Conservation (phyloP, 30 jellyfish, hydroid and myxozoan species). For the Chrysaora quinquecirrha region DNA sequence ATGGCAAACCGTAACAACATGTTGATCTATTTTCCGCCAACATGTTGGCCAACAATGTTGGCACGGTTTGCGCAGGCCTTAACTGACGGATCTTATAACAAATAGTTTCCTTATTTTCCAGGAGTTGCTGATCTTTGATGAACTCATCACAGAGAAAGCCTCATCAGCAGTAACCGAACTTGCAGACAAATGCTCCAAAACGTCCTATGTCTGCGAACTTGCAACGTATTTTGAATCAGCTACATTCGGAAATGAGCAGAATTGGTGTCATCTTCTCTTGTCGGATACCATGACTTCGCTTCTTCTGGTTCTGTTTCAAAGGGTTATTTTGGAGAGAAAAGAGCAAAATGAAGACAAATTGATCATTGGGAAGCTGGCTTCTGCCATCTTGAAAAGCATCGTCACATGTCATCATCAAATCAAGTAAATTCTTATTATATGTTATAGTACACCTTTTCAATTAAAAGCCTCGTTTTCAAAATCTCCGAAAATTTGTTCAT, state of each 20-base stretch:
- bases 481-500: too few relatives aligned
- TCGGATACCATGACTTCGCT: background rate
- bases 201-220: background rate
- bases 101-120: too few relatives aligned
- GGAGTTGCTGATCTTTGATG: background rate
- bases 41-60: too few relatives aligned
- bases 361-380: background rate
- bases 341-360: background rate
- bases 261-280: background rate
- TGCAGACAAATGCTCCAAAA: background rate
- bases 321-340: background rate
- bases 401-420: background rate
- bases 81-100: too few relatives aligned
- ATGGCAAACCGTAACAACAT: too few relatives aligned
- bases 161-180: background rate
- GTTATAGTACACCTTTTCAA: too few relatives aligned
- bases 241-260: background rate
- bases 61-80: too few relatives aligned
- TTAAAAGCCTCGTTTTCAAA: too few relatives aligned
- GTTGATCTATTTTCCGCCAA: too few relatives aligned
- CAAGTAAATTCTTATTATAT: background rate
- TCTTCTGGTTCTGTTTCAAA: background rate
- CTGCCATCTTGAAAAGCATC: background rate
- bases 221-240: background rate
- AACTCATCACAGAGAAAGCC: background rate